Evolutionary conservation across 1,140 invertebrate species (phyloP), one percentile per base, ranked within the genome.

Genomic region (Drosophila pallidifrons): DNA sequence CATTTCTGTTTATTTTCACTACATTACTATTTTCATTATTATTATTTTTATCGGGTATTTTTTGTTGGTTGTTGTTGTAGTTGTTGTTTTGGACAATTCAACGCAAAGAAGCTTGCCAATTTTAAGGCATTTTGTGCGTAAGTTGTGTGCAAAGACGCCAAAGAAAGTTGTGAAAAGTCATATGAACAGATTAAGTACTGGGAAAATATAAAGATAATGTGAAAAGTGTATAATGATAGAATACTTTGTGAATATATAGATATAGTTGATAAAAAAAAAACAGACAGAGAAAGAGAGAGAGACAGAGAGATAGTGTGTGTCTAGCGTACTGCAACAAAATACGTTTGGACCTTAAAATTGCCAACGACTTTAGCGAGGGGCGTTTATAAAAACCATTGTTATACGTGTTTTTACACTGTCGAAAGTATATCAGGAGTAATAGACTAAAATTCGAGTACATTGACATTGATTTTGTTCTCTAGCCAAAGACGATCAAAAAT

Each of bases 381-480:
- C 79, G 61, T 75, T 66, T 59, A 79, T 77, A 75, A 72, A 81
- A 72, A 77, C 76, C 67, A 79, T 71, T 30, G 28, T 75, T 67
- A 46, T 77, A 45, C 20, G 52, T 59, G 55, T 78, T 80, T 81
- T 78, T 85, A 91, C 91, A 83, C 76, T 92, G 91, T 92, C 91
- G 41, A 91, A 79, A 91, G 91, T 92, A 92, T 92, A 92, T 92
- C 91, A 92, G 79, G 91, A 92, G 91, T 78, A 92, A 92, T 92
- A 92, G 91, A 92, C 91, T 92, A 92, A 92, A 91, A 91, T 92
- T 92, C 91, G 91, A 92, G 91, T 92, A 92, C 82, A 85, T 82
- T 90, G 79, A 88, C 81, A 78, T 74, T 85, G 57, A 45, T 82
- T 25, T 82, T 75, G 60, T 64, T 83, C 54, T 83, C 70, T 88